These are phyloP conservation scores for Virgularia gustaviana DNA, from an alignment of 92 coral and sea anemone genomes.

Conservation along the genomic window DNA sequence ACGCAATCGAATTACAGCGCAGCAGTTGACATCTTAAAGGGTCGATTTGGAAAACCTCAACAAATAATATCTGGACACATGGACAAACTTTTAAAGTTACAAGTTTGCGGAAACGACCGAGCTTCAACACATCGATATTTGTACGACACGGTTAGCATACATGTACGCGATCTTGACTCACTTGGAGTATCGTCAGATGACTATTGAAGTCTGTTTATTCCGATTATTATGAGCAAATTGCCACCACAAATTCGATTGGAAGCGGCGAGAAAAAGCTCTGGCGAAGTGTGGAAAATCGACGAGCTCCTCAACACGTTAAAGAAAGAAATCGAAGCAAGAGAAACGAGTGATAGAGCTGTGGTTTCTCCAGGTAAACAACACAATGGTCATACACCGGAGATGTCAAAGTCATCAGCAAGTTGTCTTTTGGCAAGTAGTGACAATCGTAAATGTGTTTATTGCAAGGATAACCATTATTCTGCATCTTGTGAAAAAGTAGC, in stretches of 20 bases:
- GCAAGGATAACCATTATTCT: slow-evolving; percentile 33
- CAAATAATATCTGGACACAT: not conserved
- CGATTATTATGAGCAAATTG: slow-evolving; percentile 6
- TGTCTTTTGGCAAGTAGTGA: not conserved
- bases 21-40: not conserved
- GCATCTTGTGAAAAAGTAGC: slow-evolving; percentile 34
- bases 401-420: not conserved
- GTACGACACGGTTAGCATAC: slow-evolving; percentile 12
- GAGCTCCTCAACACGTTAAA: not conserved
- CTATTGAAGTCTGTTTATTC: slow-evolving; percentile 9
- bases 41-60: slow-evolving; percentile 12
- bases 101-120: not conserved
- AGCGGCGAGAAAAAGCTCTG: slow-evolving; percentile 7
- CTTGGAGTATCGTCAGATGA: slow-evolving; percentile 7
- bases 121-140: slow-evolving; percentile 13
- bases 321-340: slow-evolving; percentile 1
- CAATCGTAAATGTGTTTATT: not conserved
- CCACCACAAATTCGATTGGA: not conserved
- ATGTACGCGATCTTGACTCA: not conserved
- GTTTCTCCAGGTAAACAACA: not conserved
- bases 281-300: slow-evolving; percentile 12
- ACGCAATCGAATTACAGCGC: slow-evolving; percentile 5
- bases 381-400: not conserved
- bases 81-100: slow-evolving; percentile 8
- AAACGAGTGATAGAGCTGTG: slow-evolving; percentile 7